phyloP scores from a whole-genome alignment of 2,797 vertebrate species.

The Pseudotriccus pelzelni region DNA sequence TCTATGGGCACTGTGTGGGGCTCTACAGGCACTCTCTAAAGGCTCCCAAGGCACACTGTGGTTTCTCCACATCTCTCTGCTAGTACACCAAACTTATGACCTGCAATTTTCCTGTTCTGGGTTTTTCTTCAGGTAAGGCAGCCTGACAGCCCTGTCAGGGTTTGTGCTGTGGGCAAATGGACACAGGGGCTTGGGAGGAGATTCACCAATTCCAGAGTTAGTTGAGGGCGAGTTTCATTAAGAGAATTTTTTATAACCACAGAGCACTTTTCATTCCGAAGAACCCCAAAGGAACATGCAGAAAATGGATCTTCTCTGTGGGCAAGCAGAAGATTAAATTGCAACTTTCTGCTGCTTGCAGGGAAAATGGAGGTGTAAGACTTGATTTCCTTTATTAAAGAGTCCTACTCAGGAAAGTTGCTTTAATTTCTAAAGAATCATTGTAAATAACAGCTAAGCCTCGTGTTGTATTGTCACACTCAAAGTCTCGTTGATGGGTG shows the following conservation, averaged over 20 bases:
- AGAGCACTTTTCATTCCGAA: constrained; percentile 14
- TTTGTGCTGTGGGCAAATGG: neutral
- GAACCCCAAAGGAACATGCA: neutral
- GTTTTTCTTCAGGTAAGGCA: neutral
- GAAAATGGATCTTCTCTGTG: neutral
- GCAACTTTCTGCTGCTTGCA: neutral
- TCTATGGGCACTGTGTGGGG: neutral
- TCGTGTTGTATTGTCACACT: neutral
- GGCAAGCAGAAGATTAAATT: constrained; percentile 35
- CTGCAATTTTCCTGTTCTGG: neutral
- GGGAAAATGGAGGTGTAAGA: neutral
- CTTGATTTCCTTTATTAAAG: neutral
- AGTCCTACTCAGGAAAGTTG: neutral
- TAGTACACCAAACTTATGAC: neutral
- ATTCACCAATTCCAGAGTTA: neutral
- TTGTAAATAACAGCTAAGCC: neutral
- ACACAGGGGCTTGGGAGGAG: neutral
- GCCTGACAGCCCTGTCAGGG: neutral
- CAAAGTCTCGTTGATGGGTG: neutral
- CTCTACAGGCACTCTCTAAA: fast-evolving
- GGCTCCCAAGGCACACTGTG: neutral
- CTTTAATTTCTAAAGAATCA: neutral
- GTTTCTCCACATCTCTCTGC: neutral
- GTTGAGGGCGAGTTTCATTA: constrained; percentile 8
- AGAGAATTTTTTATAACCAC: constrained; percentile 3